Percentiles rank a stretch among this genome's conserved stretches.
These are phyloP conservation scores for Geotrypetes seraphini DNA, from an alignment of 2,797 vertebrate genomes.

Conservation along the genomic window DNA sequence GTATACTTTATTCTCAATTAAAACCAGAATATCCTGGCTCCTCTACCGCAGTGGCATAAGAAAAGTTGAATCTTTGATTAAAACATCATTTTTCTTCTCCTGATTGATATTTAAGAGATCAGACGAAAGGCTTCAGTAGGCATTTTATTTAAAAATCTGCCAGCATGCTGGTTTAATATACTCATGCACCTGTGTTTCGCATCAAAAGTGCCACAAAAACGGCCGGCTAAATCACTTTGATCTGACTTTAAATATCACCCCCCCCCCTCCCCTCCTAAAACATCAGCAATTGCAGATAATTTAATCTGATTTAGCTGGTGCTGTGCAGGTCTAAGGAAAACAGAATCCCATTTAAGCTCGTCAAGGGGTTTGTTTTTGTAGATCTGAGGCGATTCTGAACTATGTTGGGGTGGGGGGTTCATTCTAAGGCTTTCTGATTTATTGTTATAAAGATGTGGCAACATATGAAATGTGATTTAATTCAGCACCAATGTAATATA, in stretches of 20 bases:
- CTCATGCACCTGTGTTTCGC: slow-evolving; percentile 47
- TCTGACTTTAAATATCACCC: slow-evolving; percentile 45
- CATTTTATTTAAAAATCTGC: slow-evolving; percentile 29
- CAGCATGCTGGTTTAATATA: slow-evolving; percentile 6
- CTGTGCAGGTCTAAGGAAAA: slow-evolving; percentile 31
- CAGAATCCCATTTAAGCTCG: slow-evolving; percentile 20
- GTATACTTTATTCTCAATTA: not conserved
- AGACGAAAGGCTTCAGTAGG: slow-evolving; percentile 25
- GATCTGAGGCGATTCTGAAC: too few species aligned
- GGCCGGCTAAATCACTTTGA: slow-evolving; percentile 37
- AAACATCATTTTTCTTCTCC: slow-evolving; percentile 16
- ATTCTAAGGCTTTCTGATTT: too few species aligned
- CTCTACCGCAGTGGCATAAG: slow-evolving; percentile 6
- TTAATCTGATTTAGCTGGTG: slow-evolving; percentile 49
- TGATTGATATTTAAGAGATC: slow-evolving; percentile 32
- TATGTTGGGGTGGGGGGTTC: too few species aligned
- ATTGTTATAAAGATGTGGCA: too few species aligned
- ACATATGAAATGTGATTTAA: too few species aligned
- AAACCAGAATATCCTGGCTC: not conserved
- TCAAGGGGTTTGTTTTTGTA: too few species aligned
- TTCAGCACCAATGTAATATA: too few species aligned
- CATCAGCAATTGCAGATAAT: slow-evolving; percentile 41
- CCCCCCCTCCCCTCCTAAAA: too few species aligned
- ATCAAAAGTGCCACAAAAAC: slow-evolving; percentile 44
- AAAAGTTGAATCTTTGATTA: slow-evolving; percentile 15